A percentile compares a stretch with the other conserved stretches of the same genome.
Evolutionary conservation across 1,140 invertebrate genomes (phyloP).

Genomic region (Conopomorpha cramerella): DNA sequence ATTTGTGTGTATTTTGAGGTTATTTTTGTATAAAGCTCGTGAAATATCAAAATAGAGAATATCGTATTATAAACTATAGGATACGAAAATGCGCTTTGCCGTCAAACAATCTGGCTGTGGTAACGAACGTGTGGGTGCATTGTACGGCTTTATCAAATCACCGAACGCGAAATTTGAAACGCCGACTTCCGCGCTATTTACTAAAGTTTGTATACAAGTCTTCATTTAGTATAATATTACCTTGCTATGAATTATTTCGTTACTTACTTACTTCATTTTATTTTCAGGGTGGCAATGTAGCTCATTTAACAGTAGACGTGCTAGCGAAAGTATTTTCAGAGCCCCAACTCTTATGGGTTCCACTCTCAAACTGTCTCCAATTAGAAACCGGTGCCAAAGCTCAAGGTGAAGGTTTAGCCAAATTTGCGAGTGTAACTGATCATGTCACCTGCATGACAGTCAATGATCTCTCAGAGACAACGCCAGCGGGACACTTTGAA

Average conservation of each 20-base stretch:
- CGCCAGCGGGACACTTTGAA: conserved; percentile 69
- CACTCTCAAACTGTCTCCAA: conserved; percentile 31
- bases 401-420: conserved; percentile 35
- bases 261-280: too few species aligned
- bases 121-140: conserved; percentile 24
- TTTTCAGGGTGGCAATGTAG: conserved; percentile 42
- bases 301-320: conserved; percentile 42
- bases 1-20: too few species aligned
- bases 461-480: conserved; percentile 28
- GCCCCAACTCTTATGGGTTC: conserved; percentile 35
- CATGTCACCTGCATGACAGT: conserved; percentile 30
- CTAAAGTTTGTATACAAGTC: conserved; percentile 20
- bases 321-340: conserved; percentile 28
- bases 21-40: too few species aligned
- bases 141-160: conserved; percentile 27
- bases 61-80: too few species aligned
- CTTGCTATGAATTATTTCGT: neutral
- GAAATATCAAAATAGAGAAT: too few species aligned
- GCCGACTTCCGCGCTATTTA: conserved; percentile 31
- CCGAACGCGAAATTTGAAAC: conserved; percentile 27
- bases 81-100: conserved; percentile 40
- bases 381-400: conserved; percentile 31
- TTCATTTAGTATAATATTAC: conserved; percentile 3
- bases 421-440: conserved; percentile 29
- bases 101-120: conserved; percentile 23